Conservation (phyloP, 2,113 vertebrate species). For the Oenanthe melanoleuca region DNA sequence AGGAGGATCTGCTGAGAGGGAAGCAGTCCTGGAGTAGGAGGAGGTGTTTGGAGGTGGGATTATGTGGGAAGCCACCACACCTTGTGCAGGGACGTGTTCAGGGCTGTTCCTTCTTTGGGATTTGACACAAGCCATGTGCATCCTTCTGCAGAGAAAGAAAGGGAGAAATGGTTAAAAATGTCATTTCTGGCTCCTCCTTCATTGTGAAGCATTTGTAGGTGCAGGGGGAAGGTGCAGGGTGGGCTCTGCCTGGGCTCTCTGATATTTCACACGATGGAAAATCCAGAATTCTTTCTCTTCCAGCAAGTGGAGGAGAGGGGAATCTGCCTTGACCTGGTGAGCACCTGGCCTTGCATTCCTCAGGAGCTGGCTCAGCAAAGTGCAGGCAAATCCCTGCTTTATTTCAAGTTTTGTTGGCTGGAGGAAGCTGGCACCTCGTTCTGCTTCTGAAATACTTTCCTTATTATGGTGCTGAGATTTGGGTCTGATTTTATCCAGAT, state of each 20-base stretch:
- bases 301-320: background rate
- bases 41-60: background rate
- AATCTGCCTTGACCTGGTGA: background rate
- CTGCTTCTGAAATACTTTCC: background rate
- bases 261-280: background rate
- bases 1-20: background rate
- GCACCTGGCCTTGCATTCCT: background rate
- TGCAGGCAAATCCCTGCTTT: background rate
- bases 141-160: background rate
- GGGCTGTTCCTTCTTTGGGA: background rate
- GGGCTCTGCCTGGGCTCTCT: background rate
- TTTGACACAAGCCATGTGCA: background rate
- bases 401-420: background rate
- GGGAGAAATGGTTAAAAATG: background rate
- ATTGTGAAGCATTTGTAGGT: fast-evolving
- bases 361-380: background rate
- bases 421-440: background rate
- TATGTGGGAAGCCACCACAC: background rate
- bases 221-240: background rate
- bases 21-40: background rate
- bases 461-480: background rate
- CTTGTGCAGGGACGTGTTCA: background rate
- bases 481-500: background rate
- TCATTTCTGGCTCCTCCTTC: background rate
- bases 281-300: background rate